These are phyloP conservation scores for Callorhinus ursinus DNA, from an alignment of 2,113 vertebrate species.

Conservation along the genomic window DNA sequence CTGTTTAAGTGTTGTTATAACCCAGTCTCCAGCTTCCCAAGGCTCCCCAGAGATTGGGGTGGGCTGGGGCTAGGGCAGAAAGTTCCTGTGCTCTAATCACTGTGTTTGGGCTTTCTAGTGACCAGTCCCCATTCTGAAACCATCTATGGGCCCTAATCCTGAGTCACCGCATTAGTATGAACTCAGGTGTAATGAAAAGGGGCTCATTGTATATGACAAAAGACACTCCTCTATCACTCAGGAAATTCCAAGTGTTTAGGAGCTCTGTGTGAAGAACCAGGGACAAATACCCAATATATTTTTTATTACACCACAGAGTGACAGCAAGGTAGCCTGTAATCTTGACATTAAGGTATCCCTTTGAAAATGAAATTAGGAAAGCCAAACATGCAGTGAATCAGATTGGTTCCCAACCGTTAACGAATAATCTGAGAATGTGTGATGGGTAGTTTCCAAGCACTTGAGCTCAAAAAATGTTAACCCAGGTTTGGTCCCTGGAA, in stretches of 20 bases:
- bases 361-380: conserved; percentile 16
- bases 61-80: background rate
- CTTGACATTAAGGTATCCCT: background rate
- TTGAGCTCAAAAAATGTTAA: background rate
- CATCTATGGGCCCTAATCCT: background rate
- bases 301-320: background rate
- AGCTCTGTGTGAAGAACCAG: background rate
- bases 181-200: background rate
- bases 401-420: background rate
- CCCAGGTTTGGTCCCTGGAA: background rate
- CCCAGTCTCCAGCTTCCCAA: background rate
- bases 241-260: background rate
- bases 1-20: background rate
- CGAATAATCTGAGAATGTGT: background rate
- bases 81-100: background rate
- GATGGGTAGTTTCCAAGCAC: background rate
- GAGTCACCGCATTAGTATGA: background rate
- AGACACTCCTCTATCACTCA: background rate
- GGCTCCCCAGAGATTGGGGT: background rate
- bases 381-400: background rate
- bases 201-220: background rate
- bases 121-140: background rate
- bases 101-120: background rate
- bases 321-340: background rate
- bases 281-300: background rate